Conservation (phyloP, 2,113 vertebrate species). For the Smithornis capensis region DNA sequence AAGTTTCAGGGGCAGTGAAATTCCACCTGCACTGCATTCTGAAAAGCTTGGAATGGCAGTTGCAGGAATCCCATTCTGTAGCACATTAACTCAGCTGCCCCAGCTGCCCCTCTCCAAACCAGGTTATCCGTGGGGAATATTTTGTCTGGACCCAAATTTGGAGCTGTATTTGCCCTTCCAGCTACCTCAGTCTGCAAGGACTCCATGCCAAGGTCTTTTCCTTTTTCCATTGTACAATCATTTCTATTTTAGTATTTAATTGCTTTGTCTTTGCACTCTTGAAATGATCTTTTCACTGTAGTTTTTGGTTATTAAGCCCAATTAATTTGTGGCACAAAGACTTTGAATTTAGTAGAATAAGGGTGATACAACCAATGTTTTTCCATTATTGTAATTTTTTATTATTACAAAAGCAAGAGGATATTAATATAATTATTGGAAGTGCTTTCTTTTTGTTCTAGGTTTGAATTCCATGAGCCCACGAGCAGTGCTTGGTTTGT, state of each 20-base stretch:
- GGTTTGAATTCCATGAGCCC: background rate
- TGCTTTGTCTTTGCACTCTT: background rate
- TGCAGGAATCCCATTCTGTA: rapidly evolving
- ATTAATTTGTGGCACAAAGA: background rate
- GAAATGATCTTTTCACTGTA: background rate
- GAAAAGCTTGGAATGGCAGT: background rate
- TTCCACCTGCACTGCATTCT: background rate
- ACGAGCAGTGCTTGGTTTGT: slow-evolving; percentile 79
- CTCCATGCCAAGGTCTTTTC: background rate
- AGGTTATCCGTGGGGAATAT: background rate
- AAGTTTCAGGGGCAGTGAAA: background rate
- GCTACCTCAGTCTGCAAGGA: background rate
- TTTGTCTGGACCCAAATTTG: background rate
- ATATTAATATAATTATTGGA: background rate
- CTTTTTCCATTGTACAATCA: background rate
- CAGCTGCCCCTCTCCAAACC: background rate
- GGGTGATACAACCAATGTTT: background rate
- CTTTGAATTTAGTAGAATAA: background rate
- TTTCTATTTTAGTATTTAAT: background rate
- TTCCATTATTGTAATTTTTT: background rate
- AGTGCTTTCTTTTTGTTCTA: background rate
- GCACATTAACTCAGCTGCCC: background rate
- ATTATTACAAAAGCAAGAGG: background rate
- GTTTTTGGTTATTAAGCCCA: background rate
- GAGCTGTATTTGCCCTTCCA: background rate